Percentiles rank a stretch among this genome's conserved stretches.
phyloP scores from a whole-genome alignment of 2,888 invertebrate species.

The Pseudeuparius sepicola region DNA sequence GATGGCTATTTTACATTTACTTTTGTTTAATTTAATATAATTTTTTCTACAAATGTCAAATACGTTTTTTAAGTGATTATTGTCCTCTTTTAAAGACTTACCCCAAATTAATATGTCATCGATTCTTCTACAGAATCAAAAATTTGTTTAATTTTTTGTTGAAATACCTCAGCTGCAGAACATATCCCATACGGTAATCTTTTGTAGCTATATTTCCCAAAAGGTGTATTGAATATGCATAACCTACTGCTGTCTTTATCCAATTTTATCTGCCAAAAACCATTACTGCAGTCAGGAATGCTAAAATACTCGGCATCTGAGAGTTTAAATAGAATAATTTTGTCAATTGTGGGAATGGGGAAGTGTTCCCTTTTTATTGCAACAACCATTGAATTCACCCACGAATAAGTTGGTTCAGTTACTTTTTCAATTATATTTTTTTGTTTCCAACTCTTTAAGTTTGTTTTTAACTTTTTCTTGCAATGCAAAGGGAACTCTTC shows the following conservation, averaged over 20 bases:
- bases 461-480: too few relatives aligned
- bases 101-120: constrained; percentile 16
- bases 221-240: constrained; percentile 5
- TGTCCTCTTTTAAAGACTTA: constrained; percentile 12
- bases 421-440: too few relatives aligned
- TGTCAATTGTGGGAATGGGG: constrained; percentile 9
- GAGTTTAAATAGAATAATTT: constrained; percentile 8
- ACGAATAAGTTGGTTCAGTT: too few relatives aligned
- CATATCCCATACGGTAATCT: constrained; percentile 8
- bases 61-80: constrained; percentile 12
- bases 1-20: constrained; percentile 10
- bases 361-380: constrained; percentile 10
- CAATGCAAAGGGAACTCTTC: too few relatives aligned
- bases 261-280: constrained; percentile 8
- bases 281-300: constrained; percentile 6
- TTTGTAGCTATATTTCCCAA: constrained; percentile 7
- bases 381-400: too few relatives aligned
- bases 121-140: constrained; percentile 5
- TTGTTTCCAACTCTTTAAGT: too few relatives aligned
- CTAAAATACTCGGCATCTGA: constrained; percentile 9
- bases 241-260: constrained; percentile 8
- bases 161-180: constrained; percentile 8
- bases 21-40: constrained; percentile 16
- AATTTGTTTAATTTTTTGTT: neutral
- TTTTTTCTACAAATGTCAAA: constrained; percentile 10